A percentile compares a stretch with the other conserved stretches of the same genome.
Evolutionary conservation across 2,888 invertebrate species (phyloP).

Genomic region (Apamea epomidion): DNA sequence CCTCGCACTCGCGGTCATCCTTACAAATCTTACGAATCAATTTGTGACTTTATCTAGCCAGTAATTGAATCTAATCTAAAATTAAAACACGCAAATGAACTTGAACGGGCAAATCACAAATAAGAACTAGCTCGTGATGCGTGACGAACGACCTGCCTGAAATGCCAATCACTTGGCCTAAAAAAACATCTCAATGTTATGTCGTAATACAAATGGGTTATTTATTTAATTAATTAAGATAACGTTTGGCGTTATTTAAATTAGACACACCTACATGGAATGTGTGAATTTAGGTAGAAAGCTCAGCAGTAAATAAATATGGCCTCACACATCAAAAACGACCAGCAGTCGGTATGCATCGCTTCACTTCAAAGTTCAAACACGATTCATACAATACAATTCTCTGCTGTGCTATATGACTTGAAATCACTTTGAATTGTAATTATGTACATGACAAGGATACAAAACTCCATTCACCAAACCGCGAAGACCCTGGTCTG

Average conservation of each 20-base stretch:
- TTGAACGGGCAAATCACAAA: constrained; percentile 73
- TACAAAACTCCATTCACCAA: constrained; percentile 75
- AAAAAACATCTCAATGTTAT: constrained; percentile 84
- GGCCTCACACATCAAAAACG: constrained; percentile 46
- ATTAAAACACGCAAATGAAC: constrained; percentile 73
- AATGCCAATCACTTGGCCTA: constrained; percentile 86
- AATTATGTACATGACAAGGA: constrained; percentile 77
- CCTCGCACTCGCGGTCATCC: background rate
- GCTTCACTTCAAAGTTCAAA: constrained; percentile 61
- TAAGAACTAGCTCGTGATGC: constrained; percentile 75
- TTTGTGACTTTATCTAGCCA: background rate
- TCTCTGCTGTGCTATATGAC: constrained; percentile 71
- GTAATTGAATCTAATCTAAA: constrained; percentile 46
- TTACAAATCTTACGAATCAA: background rate
- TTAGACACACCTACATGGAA: constrained; percentile 18
- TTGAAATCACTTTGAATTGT: constrained; percentile 79
- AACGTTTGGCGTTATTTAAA: constrained; percentile 67
- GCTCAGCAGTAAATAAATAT: constrained; percentile 35
- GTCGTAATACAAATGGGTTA: constrained; percentile 77
- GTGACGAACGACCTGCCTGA: constrained; percentile 82
- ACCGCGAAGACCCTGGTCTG: constrained; percentile 69
- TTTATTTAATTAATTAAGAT: constrained; percentile 67
- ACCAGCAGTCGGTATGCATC: constrained; percentile 71
- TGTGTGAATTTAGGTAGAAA: constrained; percentile 55
- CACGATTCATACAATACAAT: constrained; percentile 69